Conservation (phyloP, 2,888 invertebrate species). For the Oxycera nigricornis region DNA sequence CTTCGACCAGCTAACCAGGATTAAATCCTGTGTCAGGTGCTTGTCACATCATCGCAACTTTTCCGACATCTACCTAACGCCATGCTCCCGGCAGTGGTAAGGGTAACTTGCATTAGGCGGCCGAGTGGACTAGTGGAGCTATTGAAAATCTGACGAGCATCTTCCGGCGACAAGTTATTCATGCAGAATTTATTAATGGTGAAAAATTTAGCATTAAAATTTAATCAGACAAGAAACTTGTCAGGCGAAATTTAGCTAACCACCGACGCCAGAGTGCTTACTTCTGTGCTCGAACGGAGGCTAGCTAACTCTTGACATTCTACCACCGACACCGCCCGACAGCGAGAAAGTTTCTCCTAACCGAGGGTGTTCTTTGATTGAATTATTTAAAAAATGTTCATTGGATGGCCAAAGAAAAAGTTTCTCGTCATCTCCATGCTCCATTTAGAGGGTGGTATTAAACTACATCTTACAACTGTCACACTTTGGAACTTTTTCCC, state of each 20-base stretch:
- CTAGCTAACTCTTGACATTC: slow-evolving; percentile 20
- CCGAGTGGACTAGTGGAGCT: background rate
- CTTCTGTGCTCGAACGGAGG: background rate
- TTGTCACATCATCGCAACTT: slow-evolving; percentile 27
- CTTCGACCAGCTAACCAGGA: background rate
- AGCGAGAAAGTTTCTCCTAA: slow-evolving; percentile 14
- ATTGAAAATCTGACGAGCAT: slow-evolving; percentile 21
- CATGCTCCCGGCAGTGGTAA: background rate
- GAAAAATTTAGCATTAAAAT: slow-evolving; percentile 56
- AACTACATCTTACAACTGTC: slow-evolving; percentile 44
- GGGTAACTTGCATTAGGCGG: too few species aligned
- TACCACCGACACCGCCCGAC: slow-evolving; percentile 39
- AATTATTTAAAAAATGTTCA: slow-evolving; percentile 52
- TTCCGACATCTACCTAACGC: background rate
- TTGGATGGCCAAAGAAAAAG: slow-evolving; percentile 50
- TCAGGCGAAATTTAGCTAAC: slow-evolving; percentile 51
- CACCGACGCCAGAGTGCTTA: slow-evolving; percentile 26
- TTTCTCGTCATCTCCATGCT: slow-evolving; percentile 49
- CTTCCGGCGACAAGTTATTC: slow-evolving; percentile 49
- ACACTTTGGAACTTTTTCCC: slow-evolving; percentile 50
- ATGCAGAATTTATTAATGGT: slow-evolving; percentile 52
- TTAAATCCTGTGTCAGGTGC: slow-evolving; percentile 24
- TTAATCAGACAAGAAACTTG: slow-evolving; percentile 58
- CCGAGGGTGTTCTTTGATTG: slow-evolving; percentile 51
- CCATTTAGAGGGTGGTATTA: slow-evolving; percentile 37